A percentile compares a stretch with the other conserved stretches of the same genome.
Conservation (phyloP, 2,888 invertebrate genomes). For the Hirtodrosophila trivittata region DNA sequence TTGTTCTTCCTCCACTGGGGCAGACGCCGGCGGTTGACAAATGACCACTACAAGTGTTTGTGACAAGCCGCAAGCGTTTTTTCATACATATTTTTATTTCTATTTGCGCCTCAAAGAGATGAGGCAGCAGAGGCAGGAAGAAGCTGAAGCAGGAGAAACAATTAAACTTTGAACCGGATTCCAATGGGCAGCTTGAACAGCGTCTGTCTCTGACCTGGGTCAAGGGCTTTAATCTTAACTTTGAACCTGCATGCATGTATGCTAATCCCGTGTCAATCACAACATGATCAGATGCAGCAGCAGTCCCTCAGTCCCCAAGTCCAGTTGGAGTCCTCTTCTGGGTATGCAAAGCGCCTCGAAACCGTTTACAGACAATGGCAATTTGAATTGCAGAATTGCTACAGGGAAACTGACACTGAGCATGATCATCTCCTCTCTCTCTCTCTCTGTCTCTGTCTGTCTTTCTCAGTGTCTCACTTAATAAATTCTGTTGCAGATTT, state of each 20-base stretch:
- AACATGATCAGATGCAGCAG: constrained; percentile 50
- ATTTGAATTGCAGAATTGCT: constrained; percentile 82
- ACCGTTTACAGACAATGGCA: constrained; percentile 65
- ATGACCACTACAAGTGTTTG: constrained; percentile 83
- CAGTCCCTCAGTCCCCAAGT: neutral
- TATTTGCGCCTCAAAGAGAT: constrained; percentile 50
- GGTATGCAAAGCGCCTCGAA: constrained; percentile 65
- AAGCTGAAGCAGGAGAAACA: constrained; percentile 43
- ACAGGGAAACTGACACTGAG: constrained; percentile 30
- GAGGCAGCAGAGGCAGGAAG: neutral
- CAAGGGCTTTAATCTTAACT: constrained; percentile 68
- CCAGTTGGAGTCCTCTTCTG: neutral
- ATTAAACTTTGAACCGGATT: constrained; percentile 65
- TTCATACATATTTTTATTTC: constrained; percentile 36
- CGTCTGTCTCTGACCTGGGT: constrained; percentile 59
- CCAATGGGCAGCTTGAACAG: constrained; percentile 7
- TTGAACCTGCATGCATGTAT: constrained; percentile 63
- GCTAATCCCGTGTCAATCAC: constrained; percentile 81
- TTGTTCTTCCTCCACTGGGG: constrained; percentile 25
- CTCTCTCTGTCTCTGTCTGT: neutral
- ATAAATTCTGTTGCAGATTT: constrained; percentile 80
- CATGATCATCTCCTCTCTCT: neutral
- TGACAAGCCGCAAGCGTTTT: constrained; percentile 82
- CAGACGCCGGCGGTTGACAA: constrained; percentile 79
- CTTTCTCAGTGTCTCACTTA: constrained; percentile 71